These are phyloP conservation scores for Parauchenoglanis ngamensis DNA, from an alignment of 2,797 vertebrate species.

Conservation along the genomic window DNA sequence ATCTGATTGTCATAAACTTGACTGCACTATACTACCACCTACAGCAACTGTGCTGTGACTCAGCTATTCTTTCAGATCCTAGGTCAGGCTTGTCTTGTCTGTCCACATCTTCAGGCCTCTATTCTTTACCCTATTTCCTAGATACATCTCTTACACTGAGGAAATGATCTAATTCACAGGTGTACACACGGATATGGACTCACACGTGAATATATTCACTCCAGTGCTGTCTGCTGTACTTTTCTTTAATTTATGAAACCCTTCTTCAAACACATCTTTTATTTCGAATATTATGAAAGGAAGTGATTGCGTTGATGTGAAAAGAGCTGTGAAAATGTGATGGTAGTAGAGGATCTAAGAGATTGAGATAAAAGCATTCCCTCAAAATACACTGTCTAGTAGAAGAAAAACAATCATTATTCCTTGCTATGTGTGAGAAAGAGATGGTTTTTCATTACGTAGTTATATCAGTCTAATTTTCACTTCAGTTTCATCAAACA, in stretches of 20 bases:
- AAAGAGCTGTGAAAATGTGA: constrained; percentile 12
- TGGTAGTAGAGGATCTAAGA: constrained; percentile 21
- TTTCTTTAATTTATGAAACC: not conserved
- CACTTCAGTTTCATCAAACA: not conserved
- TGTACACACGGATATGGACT: not conserved
- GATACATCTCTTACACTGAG: not conserved
- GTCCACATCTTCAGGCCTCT: not conserved
- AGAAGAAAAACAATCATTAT: not conserved
- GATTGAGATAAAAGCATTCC: not conserved
- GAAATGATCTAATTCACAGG: not conserved
- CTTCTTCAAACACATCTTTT: not conserved
- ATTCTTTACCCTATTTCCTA: not conserved
- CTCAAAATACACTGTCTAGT: not conserved
- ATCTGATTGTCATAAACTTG: not conserved
- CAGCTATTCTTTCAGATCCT: constrained; percentile 12
- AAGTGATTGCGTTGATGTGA: not conserved
- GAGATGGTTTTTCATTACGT: not conserved
- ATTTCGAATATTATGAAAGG: constrained; percentile 8
- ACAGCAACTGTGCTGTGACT: constrained; percentile 3
- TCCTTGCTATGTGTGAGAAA: not conserved
- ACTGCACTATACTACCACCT: not conserved
- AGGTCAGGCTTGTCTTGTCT: not conserved
- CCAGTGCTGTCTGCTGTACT: not conserved
- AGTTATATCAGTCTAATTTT: not conserved
- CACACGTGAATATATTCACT: not conserved